A percentile compares a stretch with the other conserved stretches of the same genome.
phyloP scores from a whole-genome alignment of 2,797 vertebrate genomes.

The Rhabdomys pumilio region DNA sequence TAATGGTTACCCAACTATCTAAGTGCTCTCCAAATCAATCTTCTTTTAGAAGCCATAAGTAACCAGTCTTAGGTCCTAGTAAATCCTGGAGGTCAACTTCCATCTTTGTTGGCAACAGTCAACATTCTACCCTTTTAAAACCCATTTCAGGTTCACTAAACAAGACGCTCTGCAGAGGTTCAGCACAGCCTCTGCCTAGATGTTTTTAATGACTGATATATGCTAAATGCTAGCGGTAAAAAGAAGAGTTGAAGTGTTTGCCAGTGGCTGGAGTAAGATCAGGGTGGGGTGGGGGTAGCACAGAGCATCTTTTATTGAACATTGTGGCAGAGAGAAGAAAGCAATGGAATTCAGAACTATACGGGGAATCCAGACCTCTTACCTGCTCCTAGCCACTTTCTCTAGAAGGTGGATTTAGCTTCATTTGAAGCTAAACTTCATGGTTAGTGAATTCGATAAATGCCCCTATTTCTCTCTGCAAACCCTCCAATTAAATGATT shows the following conservation, averaged over 20 bases:
- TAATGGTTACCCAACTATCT: fast-evolving
- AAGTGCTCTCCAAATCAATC: neutral
- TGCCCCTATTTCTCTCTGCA: constrained; percentile 62
- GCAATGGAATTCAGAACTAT: neutral
- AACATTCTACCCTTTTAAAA: constrained; percentile 12
- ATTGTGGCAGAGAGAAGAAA: neutral
- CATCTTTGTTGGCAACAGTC: neutral
- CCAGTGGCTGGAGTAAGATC: neutral
- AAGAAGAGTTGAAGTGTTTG: neutral
- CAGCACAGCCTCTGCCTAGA: constrained; percentile 10
- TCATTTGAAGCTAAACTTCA: neutral
- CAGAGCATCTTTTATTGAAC: neutral
- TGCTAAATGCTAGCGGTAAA: constrained; percentile 27
- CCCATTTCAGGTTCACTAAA: constrained; percentile 22
- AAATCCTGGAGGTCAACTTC: neutral
- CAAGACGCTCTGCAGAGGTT: constrained; percentile 12
- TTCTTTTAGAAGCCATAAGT: neutral
- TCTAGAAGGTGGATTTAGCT: neutral
- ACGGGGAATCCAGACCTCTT: neutral
- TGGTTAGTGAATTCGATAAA: constrained; percentile 69
- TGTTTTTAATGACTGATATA: neutral
- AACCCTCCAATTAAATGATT: constrained; percentile 43
- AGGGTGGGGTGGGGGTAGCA: neutral
- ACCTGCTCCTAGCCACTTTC: constrained; percentile 27
- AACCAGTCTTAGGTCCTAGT: neutral